These are phyloP conservation scores for Discoglossus pictus DNA, from an alignment of 2,797 vertebrate species.

Conservation along the genomic window DNA sequence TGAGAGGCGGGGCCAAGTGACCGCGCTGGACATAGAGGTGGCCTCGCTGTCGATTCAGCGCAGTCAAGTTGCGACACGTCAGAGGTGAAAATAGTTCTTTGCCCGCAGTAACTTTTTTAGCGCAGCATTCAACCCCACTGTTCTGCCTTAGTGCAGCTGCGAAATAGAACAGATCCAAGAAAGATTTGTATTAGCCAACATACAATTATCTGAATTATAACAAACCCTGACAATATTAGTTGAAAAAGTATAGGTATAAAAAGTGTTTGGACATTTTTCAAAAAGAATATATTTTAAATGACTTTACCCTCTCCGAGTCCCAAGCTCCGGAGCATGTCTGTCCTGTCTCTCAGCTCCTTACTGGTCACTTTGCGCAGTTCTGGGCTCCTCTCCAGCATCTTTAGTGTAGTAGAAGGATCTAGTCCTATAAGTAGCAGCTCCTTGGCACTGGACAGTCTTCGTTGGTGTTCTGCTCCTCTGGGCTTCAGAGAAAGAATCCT, in stretches of 20 bases:
- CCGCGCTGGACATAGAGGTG: too few relatives aligned
- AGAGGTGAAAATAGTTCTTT: too few relatives aligned
- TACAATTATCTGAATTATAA: not conserved
- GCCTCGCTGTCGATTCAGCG: too few relatives aligned
- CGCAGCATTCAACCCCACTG: too few relatives aligned
- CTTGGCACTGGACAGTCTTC: conserved; percentile 61
- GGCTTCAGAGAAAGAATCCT: conserved; percentile 17
- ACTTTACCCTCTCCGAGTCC: conserved; percentile 83
- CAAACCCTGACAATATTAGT: too few relatives aligned
- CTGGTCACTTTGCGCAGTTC: conserved; percentile 68
- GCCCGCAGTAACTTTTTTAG: too few relatives aligned
- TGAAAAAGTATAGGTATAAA: too few relatives aligned
- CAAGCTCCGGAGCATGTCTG: conserved; percentile 75
- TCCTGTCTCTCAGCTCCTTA: conserved; percentile 71
- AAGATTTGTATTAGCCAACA: not conserved
- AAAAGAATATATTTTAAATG: not conserved
- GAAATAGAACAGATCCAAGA: too few relatives aligned
- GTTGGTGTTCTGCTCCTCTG: conserved; percentile 18
- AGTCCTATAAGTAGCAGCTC: conserved; percentile 78
- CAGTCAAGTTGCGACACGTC: too few relatives aligned
- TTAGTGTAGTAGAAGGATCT: conserved; percentile 66
- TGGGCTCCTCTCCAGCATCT: conserved; percentile 74
- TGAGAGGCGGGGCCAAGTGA: too few relatives aligned
- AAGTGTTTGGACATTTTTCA: too few relatives aligned
- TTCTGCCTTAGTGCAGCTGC: too few relatives aligned